A percentile compares a stretch with the other conserved stretches of the same genome.
phyloP scores from a whole-genome alignment of 2,113 vertebrate species.

The Struthidea cinerea region DNA sequence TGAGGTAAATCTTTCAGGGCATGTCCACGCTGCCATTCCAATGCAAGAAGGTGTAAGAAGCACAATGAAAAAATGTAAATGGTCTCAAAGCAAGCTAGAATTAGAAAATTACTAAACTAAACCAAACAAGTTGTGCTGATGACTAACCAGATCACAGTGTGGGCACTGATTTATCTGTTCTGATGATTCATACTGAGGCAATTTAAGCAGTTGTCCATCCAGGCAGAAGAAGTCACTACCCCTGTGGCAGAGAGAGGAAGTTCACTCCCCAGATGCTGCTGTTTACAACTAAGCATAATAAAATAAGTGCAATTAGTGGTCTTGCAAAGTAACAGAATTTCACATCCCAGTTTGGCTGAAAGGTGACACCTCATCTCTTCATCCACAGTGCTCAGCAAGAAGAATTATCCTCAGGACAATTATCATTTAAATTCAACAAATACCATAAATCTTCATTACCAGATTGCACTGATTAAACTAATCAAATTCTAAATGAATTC shows the following conservation, averaged over 20 bases:
- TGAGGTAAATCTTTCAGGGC: not conserved
- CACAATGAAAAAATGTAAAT: not conserved
- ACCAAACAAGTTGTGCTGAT: not conserved
- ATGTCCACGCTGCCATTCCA: not conserved
- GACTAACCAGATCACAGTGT: not conserved
- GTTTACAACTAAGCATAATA: not conserved
- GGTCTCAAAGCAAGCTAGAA: not conserved
- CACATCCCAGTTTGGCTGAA: not conserved
- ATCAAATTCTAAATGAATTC: not conserved
- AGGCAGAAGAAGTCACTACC: not conserved
- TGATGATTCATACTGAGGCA: not conserved
- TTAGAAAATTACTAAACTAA: not conserved
- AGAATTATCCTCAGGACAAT: not conserved
- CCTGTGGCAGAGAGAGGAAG: not conserved
- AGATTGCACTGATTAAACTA: constrained; percentile 2
- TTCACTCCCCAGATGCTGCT: not conserved
- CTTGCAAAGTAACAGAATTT: not conserved
- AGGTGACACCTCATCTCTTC: not conserved
- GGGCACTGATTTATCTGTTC: not conserved
- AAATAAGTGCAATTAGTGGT: not conserved
- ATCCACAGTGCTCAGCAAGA: not conserved
- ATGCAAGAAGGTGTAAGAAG: not conserved
- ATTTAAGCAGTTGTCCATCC: not conserved
- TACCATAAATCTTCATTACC: not conserved
- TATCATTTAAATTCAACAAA: not conserved